Conservation (phyloP, 2,113 vertebrate species). For the Hypanus sabinus region DNA sequence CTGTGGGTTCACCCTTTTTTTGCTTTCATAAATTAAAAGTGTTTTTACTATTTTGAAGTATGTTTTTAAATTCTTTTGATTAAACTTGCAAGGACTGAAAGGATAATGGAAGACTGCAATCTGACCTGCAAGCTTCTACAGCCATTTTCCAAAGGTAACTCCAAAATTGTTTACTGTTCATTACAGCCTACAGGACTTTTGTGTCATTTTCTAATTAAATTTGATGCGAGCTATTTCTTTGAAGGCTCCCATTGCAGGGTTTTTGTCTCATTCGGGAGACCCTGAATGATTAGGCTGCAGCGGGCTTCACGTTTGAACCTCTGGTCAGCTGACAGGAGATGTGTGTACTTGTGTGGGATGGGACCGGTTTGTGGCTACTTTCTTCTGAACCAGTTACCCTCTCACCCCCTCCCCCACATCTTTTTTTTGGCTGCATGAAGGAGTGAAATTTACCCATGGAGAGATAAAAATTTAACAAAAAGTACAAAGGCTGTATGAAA, state of each 20-base stretch:
- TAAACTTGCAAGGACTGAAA: constrained; percentile 9
- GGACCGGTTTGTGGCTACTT: not conserved
- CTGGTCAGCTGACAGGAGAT: constrained; percentile 19
- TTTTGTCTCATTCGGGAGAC: constrained; percentile 15
- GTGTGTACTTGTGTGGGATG: constrained; percentile 9
- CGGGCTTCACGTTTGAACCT: not conserved
- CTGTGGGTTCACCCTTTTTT: not conserved
- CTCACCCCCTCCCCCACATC: not conserved
- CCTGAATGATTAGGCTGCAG: not conserved
- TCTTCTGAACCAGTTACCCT: not conserved
- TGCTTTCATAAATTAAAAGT: not conserved
- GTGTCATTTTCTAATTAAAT: constrained; percentile 21
- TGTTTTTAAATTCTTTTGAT: not conserved
- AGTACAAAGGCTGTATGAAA: not conserved
- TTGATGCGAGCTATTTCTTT: not conserved
- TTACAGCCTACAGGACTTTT: not conserved
- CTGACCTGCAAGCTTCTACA: not conserved
- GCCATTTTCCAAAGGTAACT: not conserved
- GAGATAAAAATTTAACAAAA: not conserved
- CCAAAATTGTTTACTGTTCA: not conserved
- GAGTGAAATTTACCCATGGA: not conserved
- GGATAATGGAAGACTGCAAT: constrained; percentile 27
- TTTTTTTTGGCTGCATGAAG: not conserved
- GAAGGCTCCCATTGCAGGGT: not conserved
- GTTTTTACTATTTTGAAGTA: not conserved